Conservation (phyloP, 2,797 vertebrate species). For the Lithobates sylvaticus region DNA sequence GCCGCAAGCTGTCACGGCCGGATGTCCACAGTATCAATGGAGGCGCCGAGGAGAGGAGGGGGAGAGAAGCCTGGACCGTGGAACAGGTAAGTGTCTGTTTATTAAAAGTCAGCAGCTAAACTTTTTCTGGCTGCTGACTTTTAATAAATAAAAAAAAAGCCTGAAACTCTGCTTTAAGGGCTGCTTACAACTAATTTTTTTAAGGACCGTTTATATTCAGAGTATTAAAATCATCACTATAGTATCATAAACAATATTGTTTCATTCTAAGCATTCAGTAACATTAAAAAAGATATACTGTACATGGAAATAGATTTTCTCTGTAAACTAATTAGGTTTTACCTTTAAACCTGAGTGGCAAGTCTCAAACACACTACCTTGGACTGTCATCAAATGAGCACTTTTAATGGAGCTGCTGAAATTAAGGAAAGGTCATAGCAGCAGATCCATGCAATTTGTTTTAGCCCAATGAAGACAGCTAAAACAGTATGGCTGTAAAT, state of each 20-base stretch:
- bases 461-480: background rate
- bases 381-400: background rate
- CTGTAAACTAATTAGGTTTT: background rate
- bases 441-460: background rate
- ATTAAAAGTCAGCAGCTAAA: too few relatives aligned
- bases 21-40: too few relatives aligned
- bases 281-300: background rate
- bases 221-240: background rate
- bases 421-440: constrained; percentile 26
- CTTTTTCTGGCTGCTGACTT: too few relatives aligned
- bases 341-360: constrained; percentile 4
- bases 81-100: too few relatives aligned
- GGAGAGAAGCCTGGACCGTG: too few relatives aligned
- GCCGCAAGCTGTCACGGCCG: too few relatives aligned
- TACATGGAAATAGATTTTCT: background rate
- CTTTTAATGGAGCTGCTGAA: background rate
- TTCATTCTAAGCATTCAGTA: background rate
- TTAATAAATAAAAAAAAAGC: too few relatives aligned
- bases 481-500: background rate
- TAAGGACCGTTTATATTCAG: background rate
- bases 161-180: too few relatives aligned
- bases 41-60: too few relatives aligned
- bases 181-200: background rate
- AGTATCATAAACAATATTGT: background rate
- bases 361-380: constrained; percentile 12